Percentiles rank a stretch among this genome's conserved stretches.
These are phyloP conservation scores for Hoplostethus mediterraneus DNA, from an alignment of 2,797 vertebrate genomes.

Conservation along the genomic window DNA sequence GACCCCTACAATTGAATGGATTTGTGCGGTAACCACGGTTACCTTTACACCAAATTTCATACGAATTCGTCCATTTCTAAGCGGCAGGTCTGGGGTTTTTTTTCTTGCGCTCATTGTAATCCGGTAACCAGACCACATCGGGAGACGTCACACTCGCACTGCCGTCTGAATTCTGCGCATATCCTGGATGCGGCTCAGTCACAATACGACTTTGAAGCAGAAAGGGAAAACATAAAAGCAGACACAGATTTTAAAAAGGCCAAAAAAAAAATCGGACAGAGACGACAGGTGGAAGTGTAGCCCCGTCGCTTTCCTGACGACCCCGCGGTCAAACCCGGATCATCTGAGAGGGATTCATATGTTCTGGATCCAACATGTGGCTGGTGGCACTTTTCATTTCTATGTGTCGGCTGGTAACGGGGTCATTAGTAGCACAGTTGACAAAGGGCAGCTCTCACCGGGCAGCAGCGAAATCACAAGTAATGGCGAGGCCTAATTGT, in stretches of 20 bases:
- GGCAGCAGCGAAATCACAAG: neutral
- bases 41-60: neutral
- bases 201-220: neutral
- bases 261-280: neutral
- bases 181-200: neutral
- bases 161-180: neutral
- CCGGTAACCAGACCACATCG: neutral
- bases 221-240: neutral
- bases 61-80: neutral
- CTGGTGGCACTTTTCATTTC: neutral
- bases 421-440: neutral
- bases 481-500: neutral
- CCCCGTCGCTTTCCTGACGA: no score
- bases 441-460: neutral
- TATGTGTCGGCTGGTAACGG: neutral
- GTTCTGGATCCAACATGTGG: neutral
- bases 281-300: neutral
- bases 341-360: neutral
- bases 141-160: slow-evolving; percentile 1
- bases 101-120: neutral
- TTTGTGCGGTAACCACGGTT: neutral
- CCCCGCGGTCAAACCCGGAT: neutral
- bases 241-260: neutral
- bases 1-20: neutral
- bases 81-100: neutral